These are phyloP conservation scores for Epinephelus moara DNA, from an alignment of 2,113 vertebrate genomes.

Conservation along the genomic window DNA sequence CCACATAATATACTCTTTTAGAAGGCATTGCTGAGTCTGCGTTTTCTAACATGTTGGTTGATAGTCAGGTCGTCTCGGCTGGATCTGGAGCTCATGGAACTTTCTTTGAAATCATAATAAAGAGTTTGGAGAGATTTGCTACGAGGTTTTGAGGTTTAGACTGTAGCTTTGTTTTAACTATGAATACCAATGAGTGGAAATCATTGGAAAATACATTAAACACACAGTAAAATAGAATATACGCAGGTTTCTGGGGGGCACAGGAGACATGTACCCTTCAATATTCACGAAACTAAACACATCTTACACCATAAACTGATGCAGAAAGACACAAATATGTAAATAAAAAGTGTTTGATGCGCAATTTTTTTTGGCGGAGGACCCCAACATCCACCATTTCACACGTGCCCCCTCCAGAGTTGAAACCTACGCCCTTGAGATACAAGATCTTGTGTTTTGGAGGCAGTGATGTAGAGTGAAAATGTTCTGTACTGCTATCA, in stretches of 20 bases:
- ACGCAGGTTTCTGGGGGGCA: too few species aligned
- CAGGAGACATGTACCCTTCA: too few species aligned
- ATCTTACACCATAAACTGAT: too few species aligned
- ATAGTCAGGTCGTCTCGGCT: slow-evolving; percentile 31
- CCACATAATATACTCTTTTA: slow-evolving; percentile 50
- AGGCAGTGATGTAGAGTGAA: background rate
- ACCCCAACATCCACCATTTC: too few species aligned
- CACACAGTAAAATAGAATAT: background rate
- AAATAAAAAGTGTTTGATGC: too few species aligned
- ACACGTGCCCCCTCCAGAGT: too few species aligned
- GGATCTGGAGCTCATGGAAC: slow-evolving; percentile 32
- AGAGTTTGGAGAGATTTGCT: slow-evolving; percentile 1
- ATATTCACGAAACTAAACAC: too few species aligned
- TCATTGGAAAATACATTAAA: background rate
- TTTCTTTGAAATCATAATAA: background rate
- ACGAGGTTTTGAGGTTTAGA: background rate
- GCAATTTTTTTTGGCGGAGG: too few species aligned
- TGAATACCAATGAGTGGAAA: too few species aligned
- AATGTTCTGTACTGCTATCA: background rate
- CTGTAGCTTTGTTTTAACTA: background rate
- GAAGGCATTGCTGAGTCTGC: slow-evolving; percentile 55
- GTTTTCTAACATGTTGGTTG: slow-evolving; percentile 46
- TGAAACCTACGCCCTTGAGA: background rate
- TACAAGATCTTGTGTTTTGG: background rate
- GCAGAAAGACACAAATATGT: too few species aligned